Conservation (phyloP, 2,797 vertebrate species). For the Danio choprae region DNA sequence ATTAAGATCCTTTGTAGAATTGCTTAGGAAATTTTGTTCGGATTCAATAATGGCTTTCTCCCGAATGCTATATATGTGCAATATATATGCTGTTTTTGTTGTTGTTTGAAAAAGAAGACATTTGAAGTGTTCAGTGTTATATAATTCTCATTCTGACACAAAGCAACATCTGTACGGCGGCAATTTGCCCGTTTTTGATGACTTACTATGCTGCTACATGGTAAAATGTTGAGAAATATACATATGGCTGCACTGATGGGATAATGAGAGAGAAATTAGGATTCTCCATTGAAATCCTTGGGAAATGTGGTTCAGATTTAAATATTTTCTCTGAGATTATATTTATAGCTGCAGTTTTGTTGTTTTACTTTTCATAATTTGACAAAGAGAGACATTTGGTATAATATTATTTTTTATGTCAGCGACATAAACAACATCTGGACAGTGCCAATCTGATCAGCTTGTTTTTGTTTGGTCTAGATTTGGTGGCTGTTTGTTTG, state of each 20-base stretch:
- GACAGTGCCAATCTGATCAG: neutral
- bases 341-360: neutral
- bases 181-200: no score
- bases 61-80: no score
- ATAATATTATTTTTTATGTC: neutral
- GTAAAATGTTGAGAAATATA: neutral
- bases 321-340: neutral
- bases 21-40: no score
- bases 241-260: constrained; percentile 37
- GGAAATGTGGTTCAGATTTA: constrained; percentile 27
- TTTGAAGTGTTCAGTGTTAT: no score
- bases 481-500: constrained; percentile 14
- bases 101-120: no score
- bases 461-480: neutral
- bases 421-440: constrained; percentile 17
- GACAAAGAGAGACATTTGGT: neutral
- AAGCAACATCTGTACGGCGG: no score
- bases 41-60: no score
- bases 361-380: neutral
- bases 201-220: no score
- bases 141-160: no score
- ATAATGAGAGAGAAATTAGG: constrained; percentile 37
- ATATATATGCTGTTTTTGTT: no score
- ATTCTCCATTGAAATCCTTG: constrained; percentile 34
- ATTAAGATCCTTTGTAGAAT: no score